phyloP scores from a whole-genome alignment of 2,888 invertebrate genomes.

The Sphaerophoria taeniata region DNA sequence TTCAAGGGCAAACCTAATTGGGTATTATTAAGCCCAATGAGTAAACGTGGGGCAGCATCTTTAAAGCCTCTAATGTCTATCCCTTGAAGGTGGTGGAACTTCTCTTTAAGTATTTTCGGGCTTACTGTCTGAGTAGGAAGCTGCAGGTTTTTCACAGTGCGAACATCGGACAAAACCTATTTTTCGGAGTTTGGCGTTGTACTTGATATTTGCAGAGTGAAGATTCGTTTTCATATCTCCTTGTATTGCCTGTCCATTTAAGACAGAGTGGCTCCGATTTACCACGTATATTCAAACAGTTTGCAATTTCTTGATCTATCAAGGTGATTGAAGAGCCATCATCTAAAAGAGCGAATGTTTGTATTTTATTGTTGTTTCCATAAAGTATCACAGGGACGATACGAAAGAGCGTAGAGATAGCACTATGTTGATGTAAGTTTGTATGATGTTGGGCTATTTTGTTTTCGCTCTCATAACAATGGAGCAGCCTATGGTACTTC shows the following conservation, averaged over 20 bases:
- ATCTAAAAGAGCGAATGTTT: conserved; percentile 7
- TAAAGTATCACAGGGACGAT: conserved; percentile 10
- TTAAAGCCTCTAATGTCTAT: neutral
- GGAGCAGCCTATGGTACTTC: conserved; percentile 24
- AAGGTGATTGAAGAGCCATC: conserved; percentile 17
- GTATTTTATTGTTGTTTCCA: neutral
- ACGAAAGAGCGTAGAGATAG: neutral
- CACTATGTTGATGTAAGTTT: neutral
- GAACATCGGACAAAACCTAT: neutral
- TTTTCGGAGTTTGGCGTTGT: neutral
- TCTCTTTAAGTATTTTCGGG: neutral
- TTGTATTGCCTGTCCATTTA: conserved; percentile 18
- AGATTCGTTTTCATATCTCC: neutral
- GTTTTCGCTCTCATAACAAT: neutral
- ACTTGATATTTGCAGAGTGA: neutral
- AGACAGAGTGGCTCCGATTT: conserved; percentile 11
- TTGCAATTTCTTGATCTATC: conserved; percentile 21
- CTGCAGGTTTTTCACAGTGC: neutral
- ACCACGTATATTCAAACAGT: neutral
- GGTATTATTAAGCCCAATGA: too few relatives aligned
- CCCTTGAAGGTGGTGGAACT: neutral
- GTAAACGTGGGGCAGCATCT: too few relatives aligned
- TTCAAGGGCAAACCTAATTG: too few relatives aligned
- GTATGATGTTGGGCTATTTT: conserved; percentile 13
- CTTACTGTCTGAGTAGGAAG: neutral